Percentiles rank a stretch among this genome's conserved stretches.
Conservation (phyloP, 2,113 vertebrate genomes). For the Falco punctatus region DNA sequence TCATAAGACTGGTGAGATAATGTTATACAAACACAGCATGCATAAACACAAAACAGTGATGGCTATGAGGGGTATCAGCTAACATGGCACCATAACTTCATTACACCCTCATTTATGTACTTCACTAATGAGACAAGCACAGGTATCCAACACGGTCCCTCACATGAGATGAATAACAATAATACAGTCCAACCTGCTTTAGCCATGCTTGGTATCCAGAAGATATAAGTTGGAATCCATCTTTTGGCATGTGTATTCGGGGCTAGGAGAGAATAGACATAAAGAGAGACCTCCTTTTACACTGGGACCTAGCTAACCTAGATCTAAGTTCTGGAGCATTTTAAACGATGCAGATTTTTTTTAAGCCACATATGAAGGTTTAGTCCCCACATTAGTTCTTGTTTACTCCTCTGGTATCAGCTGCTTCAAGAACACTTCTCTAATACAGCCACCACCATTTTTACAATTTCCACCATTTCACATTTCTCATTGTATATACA, state of each 20-base stretch:
- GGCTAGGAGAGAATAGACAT: slow-evolving; percentile 77
- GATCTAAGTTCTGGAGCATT: slow-evolving; percentile 40
- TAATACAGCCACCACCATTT: background rate
- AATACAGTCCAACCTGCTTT: slow-evolving; percentile 77
- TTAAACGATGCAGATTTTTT: slow-evolving; percentile 16
- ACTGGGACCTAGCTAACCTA: slow-evolving; percentile 73
- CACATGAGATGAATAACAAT: slow-evolving; percentile 75
- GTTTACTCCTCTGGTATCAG: background rate
- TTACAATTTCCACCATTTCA: background rate
- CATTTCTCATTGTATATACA: background rate
- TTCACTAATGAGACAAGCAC: slow-evolving; percentile 75
- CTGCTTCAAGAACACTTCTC: background rate
- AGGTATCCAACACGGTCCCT: slow-evolving; percentile 65
- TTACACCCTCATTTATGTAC: slow-evolving; percentile 64
- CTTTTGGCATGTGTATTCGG: slow-evolving; percentile 77
- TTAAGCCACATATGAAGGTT: background rate
- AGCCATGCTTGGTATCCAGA: slow-evolving; percentile 78
- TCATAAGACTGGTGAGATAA: slow-evolving; percentile 49
- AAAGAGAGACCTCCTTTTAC: slow-evolving; percentile 75
- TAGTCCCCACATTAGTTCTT: background rate
- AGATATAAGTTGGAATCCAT: slow-evolving; percentile 76
- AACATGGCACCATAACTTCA: slow-evolving; percentile 58
- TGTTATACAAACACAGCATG: slow-evolving; percentile 68
- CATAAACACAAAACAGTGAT: slow-evolving; percentile 63
- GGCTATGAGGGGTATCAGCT: slow-evolving; percentile 62